These are phyloP conservation scores for Phymanthus crucifer DNA, from an alignment of 92 coral and sea anemone genomes.

Conservation along the genomic window DNA sequence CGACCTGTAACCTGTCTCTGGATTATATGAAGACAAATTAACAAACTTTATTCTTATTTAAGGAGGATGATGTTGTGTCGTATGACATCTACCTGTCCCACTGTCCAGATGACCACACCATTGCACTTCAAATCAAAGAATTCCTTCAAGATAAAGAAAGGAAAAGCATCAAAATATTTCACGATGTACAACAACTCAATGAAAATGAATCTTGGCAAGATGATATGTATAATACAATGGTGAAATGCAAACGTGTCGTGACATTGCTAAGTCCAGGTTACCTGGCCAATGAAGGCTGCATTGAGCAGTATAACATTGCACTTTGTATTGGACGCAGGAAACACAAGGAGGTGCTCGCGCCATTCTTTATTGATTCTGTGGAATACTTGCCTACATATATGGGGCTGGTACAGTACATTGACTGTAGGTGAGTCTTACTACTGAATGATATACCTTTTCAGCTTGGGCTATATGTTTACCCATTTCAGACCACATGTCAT, in stretches of 20 bases:
- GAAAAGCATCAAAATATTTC: constrained; percentile 55
- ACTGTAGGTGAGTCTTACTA: constrained; percentile 89
- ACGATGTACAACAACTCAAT: constrained; percentile 70
- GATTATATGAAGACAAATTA: neutral
- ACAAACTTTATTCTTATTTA: neutral
- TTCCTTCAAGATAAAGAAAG: constrained; percentile 48
- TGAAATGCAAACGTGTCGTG: constrained; percentile 77
- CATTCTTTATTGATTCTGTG: constrained; percentile 73
- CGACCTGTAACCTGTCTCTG: too few species aligned
- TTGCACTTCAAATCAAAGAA: constrained; percentile 59
- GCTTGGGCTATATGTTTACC: too few species aligned
- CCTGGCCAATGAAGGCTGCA: constrained; percentile 72
- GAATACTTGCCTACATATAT: constrained; percentile 83
- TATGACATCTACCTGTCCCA: constrained; percentile 86
- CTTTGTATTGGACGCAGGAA: constrained; percentile 76
- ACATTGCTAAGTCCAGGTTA: constrained; percentile 78
- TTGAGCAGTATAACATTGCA: constrained; percentile 94
- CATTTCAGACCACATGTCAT: too few species aligned
- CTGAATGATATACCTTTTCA: too few species aligned
- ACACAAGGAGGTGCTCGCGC: constrained; percentile 75
- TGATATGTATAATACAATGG: constrained; percentile 77
- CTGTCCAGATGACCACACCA: constrained; percentile 71
- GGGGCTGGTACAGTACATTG: constrained; percentile 91
- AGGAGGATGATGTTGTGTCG: constrained; percentile 36
- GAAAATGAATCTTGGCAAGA: constrained; percentile 90